These are phyloP conservation scores for Macrotis lagotis DNA, from an alignment of 2,113 vertebrate species.

Conservation along the genomic window DNA sequence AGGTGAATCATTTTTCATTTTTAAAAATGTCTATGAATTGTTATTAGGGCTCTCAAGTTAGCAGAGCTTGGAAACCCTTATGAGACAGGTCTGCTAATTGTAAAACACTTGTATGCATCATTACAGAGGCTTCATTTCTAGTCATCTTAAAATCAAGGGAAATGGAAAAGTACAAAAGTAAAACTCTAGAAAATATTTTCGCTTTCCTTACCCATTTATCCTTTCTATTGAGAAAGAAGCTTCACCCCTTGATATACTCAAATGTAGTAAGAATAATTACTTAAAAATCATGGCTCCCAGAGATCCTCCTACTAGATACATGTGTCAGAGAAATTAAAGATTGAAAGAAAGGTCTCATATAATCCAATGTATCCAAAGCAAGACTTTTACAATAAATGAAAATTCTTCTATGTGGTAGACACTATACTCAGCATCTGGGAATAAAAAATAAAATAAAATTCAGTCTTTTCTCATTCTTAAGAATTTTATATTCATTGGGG, in stretches of 20 bases:
- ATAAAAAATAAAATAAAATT: not conserved
- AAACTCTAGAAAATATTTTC: not conserved
- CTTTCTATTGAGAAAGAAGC: not conserved
- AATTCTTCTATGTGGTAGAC: not conserved
- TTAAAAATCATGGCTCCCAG: not conserved
- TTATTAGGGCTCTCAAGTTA: slow-evolving; percentile 11
- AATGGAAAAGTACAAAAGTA: not conserved
- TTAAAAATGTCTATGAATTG: not conserved
- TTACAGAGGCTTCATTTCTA: slow-evolving; percentile 10
- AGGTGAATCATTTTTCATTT: slow-evolving; percentile 35
- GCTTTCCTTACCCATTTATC: slow-evolving; percentile 6
- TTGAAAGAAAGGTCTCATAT: not conserved
- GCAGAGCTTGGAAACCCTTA: not conserved
- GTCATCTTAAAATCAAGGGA: not conserved
- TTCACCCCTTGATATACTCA: not conserved
- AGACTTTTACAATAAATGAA: not conserved
- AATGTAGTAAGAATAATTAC: not conserved
- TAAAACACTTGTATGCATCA: slow-evolving; percentile 29
- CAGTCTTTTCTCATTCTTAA: not conserved
- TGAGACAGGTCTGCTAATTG: not conserved
- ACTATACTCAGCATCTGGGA: not conserved
- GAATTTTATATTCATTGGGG: not conserved
- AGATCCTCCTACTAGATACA: not conserved
- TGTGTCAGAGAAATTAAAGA: not conserved
- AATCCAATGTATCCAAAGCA: not conserved